phyloP scores from a whole-genome alignment of 1,140 invertebrate genomes.

The Drosophila pectinifera region DNA sequence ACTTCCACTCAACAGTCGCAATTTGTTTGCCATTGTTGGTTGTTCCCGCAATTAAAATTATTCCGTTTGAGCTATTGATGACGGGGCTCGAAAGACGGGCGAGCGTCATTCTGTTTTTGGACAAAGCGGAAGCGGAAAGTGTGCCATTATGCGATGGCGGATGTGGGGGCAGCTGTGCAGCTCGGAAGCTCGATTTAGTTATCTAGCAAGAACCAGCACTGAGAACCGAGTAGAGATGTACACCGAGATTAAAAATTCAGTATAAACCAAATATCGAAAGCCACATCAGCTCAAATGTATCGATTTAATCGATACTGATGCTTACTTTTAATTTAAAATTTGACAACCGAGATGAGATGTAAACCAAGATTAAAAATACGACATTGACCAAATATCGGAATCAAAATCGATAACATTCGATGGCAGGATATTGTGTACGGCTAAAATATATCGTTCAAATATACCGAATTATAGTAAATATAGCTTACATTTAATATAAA shows the following conservation, averaged over 20 bases:
- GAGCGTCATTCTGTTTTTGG: constrained; percentile 57
- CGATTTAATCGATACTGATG: too few relatives aligned
- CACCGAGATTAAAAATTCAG: background rate
- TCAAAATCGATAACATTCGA: too few relatives aligned
- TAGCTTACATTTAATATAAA: too few relatives aligned
- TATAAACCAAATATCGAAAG: too few relatives aligned
- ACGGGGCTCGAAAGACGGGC: constrained; percentile 12
- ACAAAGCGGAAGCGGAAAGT: constrained; percentile 74
- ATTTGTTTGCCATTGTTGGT: constrained; percentile 72
- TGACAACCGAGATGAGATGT: background rate
- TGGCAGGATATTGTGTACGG: too few relatives aligned
- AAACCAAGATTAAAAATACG: background rate
- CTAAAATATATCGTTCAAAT: too few relatives aligned
- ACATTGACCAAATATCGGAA: too few relatives aligned
- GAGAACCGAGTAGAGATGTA: background rate
- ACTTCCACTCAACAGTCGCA: constrained; percentile 80
- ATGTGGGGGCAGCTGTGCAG: constrained; percentile 23
- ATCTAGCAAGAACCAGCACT: constrained; percentile 46
- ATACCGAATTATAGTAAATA: too few relatives aligned
- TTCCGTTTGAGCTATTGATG: constrained; percentile 67
- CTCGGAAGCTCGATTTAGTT: constrained; percentile 67
- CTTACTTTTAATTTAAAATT: too few relatives aligned
- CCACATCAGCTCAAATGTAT: too few relatives aligned
- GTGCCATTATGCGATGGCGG: constrained; percentile 65
- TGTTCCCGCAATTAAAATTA: constrained; percentile 76